These are phyloP conservation scores for Synanthedon formicaeformis DNA, from an alignment of 2,888 invertebrate genomes.

Conservation along the genomic window DNA sequence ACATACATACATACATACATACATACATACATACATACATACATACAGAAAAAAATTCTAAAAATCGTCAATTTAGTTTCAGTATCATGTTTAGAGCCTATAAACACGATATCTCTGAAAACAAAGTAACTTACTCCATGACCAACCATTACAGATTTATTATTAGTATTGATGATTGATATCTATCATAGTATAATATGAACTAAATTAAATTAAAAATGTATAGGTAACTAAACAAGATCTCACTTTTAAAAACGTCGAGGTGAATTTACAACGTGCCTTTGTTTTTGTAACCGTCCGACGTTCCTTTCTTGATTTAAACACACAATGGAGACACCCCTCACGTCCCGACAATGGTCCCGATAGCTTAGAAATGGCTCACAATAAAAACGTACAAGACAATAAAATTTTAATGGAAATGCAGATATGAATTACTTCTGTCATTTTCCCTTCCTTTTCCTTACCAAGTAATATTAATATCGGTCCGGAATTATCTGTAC, in stretches of 20 bases:
- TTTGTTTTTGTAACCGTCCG: constrained; percentile 51
- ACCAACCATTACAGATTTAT: too few relatives aligned
- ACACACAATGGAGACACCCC: constrained; percentile 41
- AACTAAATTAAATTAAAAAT: too few relatives aligned
- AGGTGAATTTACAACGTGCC: constrained; percentile 44
- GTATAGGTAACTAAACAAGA: neutral
- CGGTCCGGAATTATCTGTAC: constrained; percentile 6
- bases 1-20: too few relatives aligned
- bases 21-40: too few relatives aligned
- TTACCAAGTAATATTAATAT: constrained; percentile 5
- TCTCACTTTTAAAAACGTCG: constrained; percentile 39
- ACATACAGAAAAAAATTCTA: too few relatives aligned
- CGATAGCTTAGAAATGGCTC: constrained; percentile 56
- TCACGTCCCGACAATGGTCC: constrained; percentile 40
- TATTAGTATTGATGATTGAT: too few relatives aligned
- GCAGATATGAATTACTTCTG: constrained; percentile 38
- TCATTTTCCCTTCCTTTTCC: constrained; percentile 21
- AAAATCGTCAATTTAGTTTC: too few relatives aligned
- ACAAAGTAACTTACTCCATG: too few relatives aligned
- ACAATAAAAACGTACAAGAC: constrained; percentile 55
- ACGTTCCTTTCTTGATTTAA: constrained; percentile 46
- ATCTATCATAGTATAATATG: too few relatives aligned
- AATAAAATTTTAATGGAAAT: constrained; percentile 45
- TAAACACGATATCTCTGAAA: too few relatives aligned
- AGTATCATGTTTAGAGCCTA: too few relatives aligned